Evolutionary conservation across 2,797 vertebrate species (phyloP), one percentile per base, ranked within the genome.

Genomic region (Mormyrus hasselquistii): DNA sequence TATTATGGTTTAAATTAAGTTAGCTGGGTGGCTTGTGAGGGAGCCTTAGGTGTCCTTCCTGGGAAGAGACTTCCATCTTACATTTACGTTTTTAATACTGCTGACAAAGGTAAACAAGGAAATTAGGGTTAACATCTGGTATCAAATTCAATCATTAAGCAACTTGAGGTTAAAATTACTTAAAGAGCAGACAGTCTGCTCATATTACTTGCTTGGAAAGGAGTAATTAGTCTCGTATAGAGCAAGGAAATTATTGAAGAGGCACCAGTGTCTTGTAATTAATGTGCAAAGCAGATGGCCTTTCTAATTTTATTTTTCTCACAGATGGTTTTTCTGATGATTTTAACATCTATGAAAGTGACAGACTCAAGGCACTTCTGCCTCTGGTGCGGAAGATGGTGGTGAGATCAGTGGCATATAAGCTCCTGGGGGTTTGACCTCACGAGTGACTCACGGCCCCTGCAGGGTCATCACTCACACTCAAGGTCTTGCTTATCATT

Each of bases 271-370:
- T 41, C 19, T 14, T 79, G 73, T 41, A 79, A 79, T 79, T 79
- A 79, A 44, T 79, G 14, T 79, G 73, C 14, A n/a, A 44, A 79
- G 73, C 73, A 79, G 73, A 79, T 79, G 73, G 73, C 73, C 41
- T 79, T 79, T 79, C 73, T 79, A 44, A 79, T n/a, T 73, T 73
- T 73, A 73, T 73, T 73, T 73, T 73, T 38, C 29, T 38, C 65
- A 6, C 38, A 79, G 73, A 79, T 79, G 73, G 38, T 16, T 79
- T 79, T 79, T 44, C 6, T 47, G 38, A 47, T 79, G 73, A 79
- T 79, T 79, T 79, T 47, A 44, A 19, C 73, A 79, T 79, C 73
- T 79, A 19, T n/a, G 41, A 79, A 44, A 44, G 73, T 79, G 73
- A 79, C 38, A 41, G 19, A 79, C 38, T 41, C 2, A 16, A 44